Evolutionary conservation across 2,888 invertebrate species (phyloP), one percentile per base, ranked within the genome.

Genomic region (Pachydiplax longipennis): DNA sequence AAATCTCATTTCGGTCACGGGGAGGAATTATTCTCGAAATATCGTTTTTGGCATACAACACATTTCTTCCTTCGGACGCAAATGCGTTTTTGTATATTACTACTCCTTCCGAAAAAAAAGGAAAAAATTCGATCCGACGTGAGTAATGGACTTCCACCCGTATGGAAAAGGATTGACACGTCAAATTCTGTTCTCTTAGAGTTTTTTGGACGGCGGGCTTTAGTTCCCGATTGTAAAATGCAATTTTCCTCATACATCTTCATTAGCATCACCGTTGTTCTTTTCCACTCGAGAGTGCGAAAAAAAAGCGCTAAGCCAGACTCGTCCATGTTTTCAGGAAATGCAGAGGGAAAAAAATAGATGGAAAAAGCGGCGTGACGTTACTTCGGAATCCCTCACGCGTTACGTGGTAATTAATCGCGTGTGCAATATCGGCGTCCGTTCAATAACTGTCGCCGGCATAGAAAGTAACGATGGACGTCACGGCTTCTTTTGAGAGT

Each of bases 231-330:
- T 73, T 73, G 31, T 73, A 73, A 73, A 73, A 73, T 73, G 73
- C 73, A 73, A 25, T 73, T 73, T 73, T 61, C 87, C 35, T 58
- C 87, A 87, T 87, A 61, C 37, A 61, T 87, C 87, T 87, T 87
- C 87, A 87, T 87, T 58, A 87, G 61, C 35, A n/a, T 37, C 10
- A n/a, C 37, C 37, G 35, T 13, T 31, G 73, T 73, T 31, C 37
- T 37, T 87, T 58, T 87, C 35, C 35, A 35, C 58, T 31, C 81
- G 65, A 22, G 37, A 40, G 40, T 53, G 83, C 83, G 61, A 61
- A 48, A 61, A 87, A 87, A 87, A 61, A 35, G 58, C 61, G 61
- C 31, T 87, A 61, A 87, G 61, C 87, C 87, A 22, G 37, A 37
- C 35, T 18, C 37, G 37, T 87, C 87, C 87, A 37, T 61, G 87